Conservation (phyloP, 2,888 invertebrate genomes). For the Abscondita cerata region DNA sequence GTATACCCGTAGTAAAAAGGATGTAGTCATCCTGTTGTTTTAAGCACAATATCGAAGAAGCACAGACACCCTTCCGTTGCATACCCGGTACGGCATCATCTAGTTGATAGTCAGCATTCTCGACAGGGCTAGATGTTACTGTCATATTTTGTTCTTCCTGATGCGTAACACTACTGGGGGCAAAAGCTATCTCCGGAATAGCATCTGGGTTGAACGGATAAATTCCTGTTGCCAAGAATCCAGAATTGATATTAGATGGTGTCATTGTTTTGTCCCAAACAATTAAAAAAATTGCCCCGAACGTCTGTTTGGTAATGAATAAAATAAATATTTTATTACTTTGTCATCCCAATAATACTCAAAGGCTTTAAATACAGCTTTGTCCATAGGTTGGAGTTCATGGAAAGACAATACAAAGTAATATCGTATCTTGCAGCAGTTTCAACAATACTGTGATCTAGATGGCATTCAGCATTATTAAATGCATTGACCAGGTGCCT, state of each 20-base stretch:
- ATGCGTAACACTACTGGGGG: conserved; percentile 24
- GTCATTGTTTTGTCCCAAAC: conserved; percentile 38
- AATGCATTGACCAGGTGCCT: conserved; percentile 34
- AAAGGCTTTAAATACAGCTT: conserved; percentile 47
- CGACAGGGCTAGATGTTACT: not conserved
- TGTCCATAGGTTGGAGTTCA: conserved; percentile 51
- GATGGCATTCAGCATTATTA: conserved; percentile 44
- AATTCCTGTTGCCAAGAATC: conserved; percentile 42
- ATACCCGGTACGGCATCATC: no score
- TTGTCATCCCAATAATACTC: conserved; percentile 51
- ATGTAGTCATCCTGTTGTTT: not conserved
- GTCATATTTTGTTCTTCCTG: not conserved
- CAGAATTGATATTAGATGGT: conserved; percentile 37
- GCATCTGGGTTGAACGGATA: conserved; percentile 37
- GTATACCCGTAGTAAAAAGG: not conserved
- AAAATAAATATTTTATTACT: conserved; percentile 46
- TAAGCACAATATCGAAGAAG: not conserved
- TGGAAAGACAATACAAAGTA: conserved; percentile 49
- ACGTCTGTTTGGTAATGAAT: no score
- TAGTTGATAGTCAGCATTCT: no score
- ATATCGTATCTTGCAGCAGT: conserved; percentile 44
- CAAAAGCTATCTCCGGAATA: conserved; percentile 41
- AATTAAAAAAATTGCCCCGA: conserved; percentile 17
- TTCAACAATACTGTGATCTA: conserved; percentile 46
- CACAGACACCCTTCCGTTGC: no score